Conservation (phyloP, 2,113 vertebrate genomes). For the Thunnus thynnus region DNA sequence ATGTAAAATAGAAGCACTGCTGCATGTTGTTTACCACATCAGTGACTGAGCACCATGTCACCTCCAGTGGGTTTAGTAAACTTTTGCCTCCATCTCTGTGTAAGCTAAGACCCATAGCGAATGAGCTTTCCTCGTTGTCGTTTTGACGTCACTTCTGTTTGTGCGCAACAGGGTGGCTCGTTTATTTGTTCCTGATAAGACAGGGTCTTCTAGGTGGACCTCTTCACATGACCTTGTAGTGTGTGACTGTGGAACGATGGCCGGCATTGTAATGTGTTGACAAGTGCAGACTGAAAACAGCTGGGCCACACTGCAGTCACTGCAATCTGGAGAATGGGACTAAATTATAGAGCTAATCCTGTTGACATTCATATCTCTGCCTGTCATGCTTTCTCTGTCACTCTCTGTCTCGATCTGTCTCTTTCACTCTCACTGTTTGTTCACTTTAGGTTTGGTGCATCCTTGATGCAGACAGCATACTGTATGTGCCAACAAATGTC, state of each 20-base stretch:
- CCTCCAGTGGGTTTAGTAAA: conserved; percentile 28
- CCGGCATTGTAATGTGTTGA: conserved; percentile 35
- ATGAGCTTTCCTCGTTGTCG: conserved; percentile 13
- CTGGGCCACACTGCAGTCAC: conserved; percentile 1
- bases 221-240: background rate
- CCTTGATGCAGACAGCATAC: background rate
- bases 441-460: background rate
- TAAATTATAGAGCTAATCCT: conserved; percentile 50
- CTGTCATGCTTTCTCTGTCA: background rate
- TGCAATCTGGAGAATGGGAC: conserved; percentile 43
- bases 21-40: conserved; percentile 2
- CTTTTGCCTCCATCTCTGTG: conserved; percentile 24
- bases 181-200: conserved; percentile 35
- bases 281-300: conserved; percentile 46
- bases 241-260: conserved; percentile 1
- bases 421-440: background rate
- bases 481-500: conserved; percentile 1
- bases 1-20: background rate
- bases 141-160: conserved; percentile 37
- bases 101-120: conserved; percentile 5
- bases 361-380: conserved; percentile 23
- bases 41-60: background rate
- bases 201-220: background rate
- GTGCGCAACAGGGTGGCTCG: conserved; percentile 7
- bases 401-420: background rate